Base-by-base conservation (phyloP, 1,140 invertebrate species). In the Drosophila varians region DNA sequence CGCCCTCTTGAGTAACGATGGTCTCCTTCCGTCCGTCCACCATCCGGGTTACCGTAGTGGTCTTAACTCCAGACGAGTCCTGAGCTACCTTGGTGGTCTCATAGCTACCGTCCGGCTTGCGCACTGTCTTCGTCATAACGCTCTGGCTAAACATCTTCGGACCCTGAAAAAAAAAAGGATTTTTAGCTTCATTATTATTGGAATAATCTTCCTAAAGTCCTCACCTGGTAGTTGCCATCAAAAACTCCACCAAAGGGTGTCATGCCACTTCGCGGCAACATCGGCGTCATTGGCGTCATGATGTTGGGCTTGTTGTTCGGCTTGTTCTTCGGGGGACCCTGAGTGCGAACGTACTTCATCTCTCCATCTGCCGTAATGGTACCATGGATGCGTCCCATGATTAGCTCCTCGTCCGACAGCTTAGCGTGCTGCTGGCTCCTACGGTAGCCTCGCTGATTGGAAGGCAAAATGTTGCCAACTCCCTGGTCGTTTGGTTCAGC, bases 101-200 rank as follows among this genome's bases (percentile, higher is more conserved):
- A 56, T 79, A 90, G 23, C 72, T 79, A 21, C 90, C 90, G 68
- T 91, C 90, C 6, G 90, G 89, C 34, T 90, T 91, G 36, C 89
- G 89, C 47, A 90, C 64, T 2, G 86, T 90, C 65, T 91, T 90
- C 11, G 78, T 83, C 90, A 91, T 90, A 14, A 91, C 77, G 46
- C 90, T 91, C 47, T 91, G 90, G 45, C 90, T 87, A n/a, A 91
- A 91, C 71, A 91, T 86, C 70, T 91, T 91, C 8, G 90, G 90
- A 6, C 90, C 90, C 75, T 89, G n/a, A 4, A 1, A 14, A 1
- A 14, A 16, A 7, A 16, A 11, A 11, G 9, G 4, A 0, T 11
- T n/a, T 31, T 31, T 11, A 31, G 28, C n/a, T 31, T n/a, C 4
- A 3, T 1, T 11, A 11, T n/a, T 11, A n/a, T 11, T 9, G 11